Base-by-base conservation (phyloP, 2,797 vertebrate species). In the Coranthus polyacanthus region DNA sequence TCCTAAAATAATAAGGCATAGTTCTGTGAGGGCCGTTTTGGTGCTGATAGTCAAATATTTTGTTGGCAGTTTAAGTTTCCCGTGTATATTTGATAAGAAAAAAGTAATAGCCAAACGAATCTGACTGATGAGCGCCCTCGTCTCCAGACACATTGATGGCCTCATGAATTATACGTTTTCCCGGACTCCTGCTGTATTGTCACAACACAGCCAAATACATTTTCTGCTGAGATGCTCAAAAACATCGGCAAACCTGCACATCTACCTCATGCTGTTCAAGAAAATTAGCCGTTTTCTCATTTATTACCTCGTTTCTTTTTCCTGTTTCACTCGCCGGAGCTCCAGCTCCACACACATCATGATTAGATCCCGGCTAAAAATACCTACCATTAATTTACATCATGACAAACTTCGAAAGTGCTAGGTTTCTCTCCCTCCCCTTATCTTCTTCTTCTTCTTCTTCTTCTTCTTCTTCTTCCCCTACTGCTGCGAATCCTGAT, bases 331-430 rank as follows among this genome's bases (percentile, higher is more conserved):
- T 82, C 17, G 65, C 61, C 18, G 26, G 36, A 51, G 72, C 56
- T 26, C 63, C n/a, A 8, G 78, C 71, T 82, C 60, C 66, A 54
- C 76, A 66, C 38, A 56, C 80, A 46, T 77, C 81, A 77, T 73
- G 79, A 89, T 88, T 85, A 84, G 80, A 87, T 83, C 52, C 75
- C 4, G 11, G 81, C 75, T 89, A 88, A 89, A 89, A 89, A 89
- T 86, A 89, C 67, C 68, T 22, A 72, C 75, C 55, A 82, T 89
- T 89, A 88, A 89, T 89, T 82, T 84, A 88, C 66, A 82, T 86
- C 66, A 62, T 64, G 74, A 78, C 60, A 86, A 90, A 86, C 75
- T 81, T 68, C 2, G 20, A 81, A 81, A 72, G 61, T 44, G 68
- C 73, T 64, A 54, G 42, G 1, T 72, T 42, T 66, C 42, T 38